phyloP scores from a whole-genome alignment of 1,140 invertebrate species.

The Thereuonema tuberculata region DNA sequence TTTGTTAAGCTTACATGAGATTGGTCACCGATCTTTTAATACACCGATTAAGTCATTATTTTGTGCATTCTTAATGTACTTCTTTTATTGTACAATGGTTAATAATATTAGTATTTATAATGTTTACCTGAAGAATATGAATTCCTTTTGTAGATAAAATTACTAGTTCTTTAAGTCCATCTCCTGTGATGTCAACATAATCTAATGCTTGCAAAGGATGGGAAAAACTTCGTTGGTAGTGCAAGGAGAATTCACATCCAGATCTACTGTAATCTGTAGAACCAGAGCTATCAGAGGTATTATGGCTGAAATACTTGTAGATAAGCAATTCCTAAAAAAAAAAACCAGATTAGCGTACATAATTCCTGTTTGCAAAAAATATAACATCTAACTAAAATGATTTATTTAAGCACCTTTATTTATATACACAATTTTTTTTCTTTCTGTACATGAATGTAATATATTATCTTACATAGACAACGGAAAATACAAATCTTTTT shows the following conservation, averaged over 20 bases:
- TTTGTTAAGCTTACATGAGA: too few species aligned
- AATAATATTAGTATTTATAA: background rate
- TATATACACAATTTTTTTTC: background rate
- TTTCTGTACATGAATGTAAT: too few species aligned
- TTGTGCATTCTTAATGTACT: too few species aligned
- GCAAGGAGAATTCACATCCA: conserved; percentile 17
- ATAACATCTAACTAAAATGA: too few species aligned
- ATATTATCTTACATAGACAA: too few species aligned
- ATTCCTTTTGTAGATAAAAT: conserved; percentile 51
- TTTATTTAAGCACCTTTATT: background rate
- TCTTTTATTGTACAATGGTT: background rate
- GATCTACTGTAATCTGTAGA: background rate
- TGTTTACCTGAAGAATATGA: conserved; percentile 49
- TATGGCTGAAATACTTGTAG: conserved; percentile 36
- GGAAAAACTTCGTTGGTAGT: conserved; percentile 37
- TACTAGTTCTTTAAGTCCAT: conserved; percentile 51
- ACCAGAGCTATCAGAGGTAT: background rate
- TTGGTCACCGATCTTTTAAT: too few species aligned
- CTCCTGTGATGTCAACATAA: conserved; percentile 49
- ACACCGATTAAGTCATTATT: too few species aligned
- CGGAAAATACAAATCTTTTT: too few species aligned
- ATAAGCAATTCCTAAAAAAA: conserved; percentile 42
- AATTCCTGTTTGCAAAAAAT: too few species aligned
- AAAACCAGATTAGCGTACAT: background rate
- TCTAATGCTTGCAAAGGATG: conserved; percentile 46